phyloP scores from a whole-genome alignment of 2,888 invertebrate species.

The Nomada ferruginata region DNA sequence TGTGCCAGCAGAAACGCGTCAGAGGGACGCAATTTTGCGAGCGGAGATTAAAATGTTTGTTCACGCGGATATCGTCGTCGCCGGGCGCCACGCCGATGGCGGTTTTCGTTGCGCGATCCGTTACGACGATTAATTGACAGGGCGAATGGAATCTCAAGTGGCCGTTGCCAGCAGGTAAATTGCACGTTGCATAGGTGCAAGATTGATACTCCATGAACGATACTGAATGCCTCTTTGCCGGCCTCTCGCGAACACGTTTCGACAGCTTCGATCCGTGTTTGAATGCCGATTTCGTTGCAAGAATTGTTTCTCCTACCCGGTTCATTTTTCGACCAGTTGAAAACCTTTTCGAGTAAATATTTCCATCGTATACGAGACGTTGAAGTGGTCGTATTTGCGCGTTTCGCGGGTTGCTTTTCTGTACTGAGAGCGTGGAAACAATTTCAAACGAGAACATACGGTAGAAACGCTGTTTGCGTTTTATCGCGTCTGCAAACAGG shows the following conservation, averaged over 20 bases:
- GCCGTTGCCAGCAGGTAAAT: constrained; percentile 2
- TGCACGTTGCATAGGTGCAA: constrained; percentile 13
- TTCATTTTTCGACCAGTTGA: too few relatives aligned
- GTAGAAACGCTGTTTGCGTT: background rate
- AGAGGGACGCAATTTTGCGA: constrained; percentile 11
- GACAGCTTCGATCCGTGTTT: background rate
- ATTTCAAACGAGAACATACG: background rate
- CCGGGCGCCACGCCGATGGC: constrained; percentile 1
- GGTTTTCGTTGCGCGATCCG: constrained; percentile 27
- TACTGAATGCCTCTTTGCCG: background rate
- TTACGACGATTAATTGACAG: constrained; percentile 35
- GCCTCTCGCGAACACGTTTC: background rate
- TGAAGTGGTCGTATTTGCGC: background rate
- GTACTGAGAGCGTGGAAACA: background rate
- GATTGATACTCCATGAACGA: background rate
- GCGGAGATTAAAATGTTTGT: constrained; percentile 35
- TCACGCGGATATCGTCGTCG: constrained; percentile 1
- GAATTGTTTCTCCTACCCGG: too few relatives aligned
- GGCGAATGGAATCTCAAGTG: constrained; percentile 32
- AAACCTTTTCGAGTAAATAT: background rate
- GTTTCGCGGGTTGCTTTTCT: background rate
- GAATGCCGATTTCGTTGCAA: background rate
- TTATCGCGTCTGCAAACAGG: background rate
- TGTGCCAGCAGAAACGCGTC: background rate
- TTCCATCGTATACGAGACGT: background rate